Evolutionary conservation across 2,797 vertebrate species (phyloP).

Genomic region (Podarcis siculus): DNA sequence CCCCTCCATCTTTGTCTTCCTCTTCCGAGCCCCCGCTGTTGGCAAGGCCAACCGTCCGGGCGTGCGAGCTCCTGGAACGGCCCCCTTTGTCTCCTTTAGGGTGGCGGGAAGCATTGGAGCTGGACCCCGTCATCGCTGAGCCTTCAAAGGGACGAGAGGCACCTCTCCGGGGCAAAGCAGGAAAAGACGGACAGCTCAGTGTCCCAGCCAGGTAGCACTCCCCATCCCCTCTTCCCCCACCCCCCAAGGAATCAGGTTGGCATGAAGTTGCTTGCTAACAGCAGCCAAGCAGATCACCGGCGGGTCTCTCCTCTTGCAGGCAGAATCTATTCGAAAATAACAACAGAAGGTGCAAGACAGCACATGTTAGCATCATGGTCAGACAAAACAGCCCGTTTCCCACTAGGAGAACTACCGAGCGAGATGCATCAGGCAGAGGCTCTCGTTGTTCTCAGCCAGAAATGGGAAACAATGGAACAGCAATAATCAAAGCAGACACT

Average conservation of each 20-base stretch:
- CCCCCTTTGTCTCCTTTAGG: conserved; percentile 83
- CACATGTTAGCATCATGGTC: background rate
- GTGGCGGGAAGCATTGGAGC: conserved; percentile 75
- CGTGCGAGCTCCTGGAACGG: conserved; percentile 88
- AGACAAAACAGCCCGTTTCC: background rate
- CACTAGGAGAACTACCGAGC: background rate
- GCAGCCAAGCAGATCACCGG: conserved; percentile 8
- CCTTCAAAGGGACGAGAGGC: background rate
- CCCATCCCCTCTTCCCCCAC: conserved; percentile 52
- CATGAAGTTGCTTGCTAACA: conserved; percentile 27
- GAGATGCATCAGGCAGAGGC: too few species aligned
- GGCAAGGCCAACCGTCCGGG: conserved; percentile 70
- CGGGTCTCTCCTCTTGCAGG: conserved; percentile 26
- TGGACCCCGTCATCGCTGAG: conserved; percentile 83
- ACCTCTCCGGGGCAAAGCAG: background rate
- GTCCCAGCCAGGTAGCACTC: conserved; percentile 34
- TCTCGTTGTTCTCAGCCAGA: background rate
- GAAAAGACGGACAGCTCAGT: conserved; percentile 43
- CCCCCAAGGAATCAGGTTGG: conserved; percentile 39
- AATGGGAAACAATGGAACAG: conserved; percentile 15
- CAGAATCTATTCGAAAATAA: conserved; percentile 51
- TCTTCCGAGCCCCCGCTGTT: conserved; percentile 84
- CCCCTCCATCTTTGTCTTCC: conserved; percentile 92
- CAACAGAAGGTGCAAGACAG: conserved; percentile 6
- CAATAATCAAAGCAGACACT: background rate